A percentile compares a stretch with the other conserved stretches of the same genome.
These are phyloP conservation scores for Protosalanx chinensis DNA, from an alignment of 2,797 vertebrate genomes.

Conservation along the genomic window DNA sequence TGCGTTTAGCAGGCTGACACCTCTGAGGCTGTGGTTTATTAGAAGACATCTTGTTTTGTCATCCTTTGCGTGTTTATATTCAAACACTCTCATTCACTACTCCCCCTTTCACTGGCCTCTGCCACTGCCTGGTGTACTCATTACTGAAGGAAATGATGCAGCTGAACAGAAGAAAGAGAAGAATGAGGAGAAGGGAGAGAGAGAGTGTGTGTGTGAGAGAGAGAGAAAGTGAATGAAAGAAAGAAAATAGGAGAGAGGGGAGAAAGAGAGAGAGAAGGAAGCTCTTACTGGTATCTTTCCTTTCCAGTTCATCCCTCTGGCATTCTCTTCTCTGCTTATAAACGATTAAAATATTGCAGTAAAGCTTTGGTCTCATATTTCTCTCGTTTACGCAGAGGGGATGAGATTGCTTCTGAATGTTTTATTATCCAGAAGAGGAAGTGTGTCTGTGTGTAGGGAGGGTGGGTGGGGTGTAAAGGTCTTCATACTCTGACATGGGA, in stretches of 20 bases:
- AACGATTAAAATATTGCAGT: constrained; percentile 65
- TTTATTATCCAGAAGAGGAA: constrained; percentile 50
- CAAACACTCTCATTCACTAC: constrained; percentile 62
- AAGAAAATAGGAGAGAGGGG: neutral
- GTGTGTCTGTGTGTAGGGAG: neutral
- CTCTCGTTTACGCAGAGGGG: constrained; percentile 56
- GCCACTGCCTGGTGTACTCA: constrained; percentile 55
- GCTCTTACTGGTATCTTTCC: constrained; percentile 53
- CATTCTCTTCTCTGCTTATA: constrained; percentile 54
- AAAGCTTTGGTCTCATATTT: constrained; percentile 59
- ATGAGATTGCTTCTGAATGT: constrained; percentile 59
- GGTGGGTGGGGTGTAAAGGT: neutral
- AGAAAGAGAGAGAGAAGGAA: neutral
- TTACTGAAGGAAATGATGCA: constrained; percentile 65
- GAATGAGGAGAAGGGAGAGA: neutral
- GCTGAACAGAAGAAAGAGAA: constrained; percentile 19
- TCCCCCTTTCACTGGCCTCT: constrained; percentile 38
- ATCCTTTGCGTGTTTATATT: constrained; percentile 59
- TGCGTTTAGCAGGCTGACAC: constrained; percentile 11
- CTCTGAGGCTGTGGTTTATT: constrained; percentile 23
- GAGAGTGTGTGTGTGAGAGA: neutral
- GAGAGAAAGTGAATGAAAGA: neutral
- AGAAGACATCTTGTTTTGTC: constrained; percentile 33
- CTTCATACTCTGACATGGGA: constrained; percentile 21
- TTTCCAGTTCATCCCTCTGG: constrained; percentile 63